Evolutionary conservation across 2,113 vertebrate species (phyloP), one percentile per base, ranked within the genome.

Genomic region (Mesembrinibis cayennensis): DNA sequence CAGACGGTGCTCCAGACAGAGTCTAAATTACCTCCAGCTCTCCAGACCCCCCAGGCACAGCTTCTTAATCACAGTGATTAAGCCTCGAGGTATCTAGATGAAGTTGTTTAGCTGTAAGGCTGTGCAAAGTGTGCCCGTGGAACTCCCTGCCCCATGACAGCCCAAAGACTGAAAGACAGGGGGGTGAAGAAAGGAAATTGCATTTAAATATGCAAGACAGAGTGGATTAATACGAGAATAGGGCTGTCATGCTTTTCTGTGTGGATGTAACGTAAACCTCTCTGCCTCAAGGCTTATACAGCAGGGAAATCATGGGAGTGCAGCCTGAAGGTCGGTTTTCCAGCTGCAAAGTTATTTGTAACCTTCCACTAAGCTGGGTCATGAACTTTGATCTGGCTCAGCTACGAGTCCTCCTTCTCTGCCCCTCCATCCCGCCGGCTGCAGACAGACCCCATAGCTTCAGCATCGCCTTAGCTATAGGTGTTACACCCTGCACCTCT

Each of bases 241-340:
- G 56, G 91, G 65, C 34, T 70, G 79, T 47, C 40, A 12, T 3
- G 92, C 79, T 70, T 62, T 20, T 36, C 52, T 18, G 27, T 10
- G 63, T 34, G 55, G 69, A 36, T 71, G 92, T 47, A 53, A 56
- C 6, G 2, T 14, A 23, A 76, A 67, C n/a, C 47, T 36, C 81
- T 25, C 74, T 15, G 36, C 82, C 63, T 29, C n/a, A 7, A 13
- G 79, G 85, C 63, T 78, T 18, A 14, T 6, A 45, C 70, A 36
- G 72, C 0, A 0, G 65, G 50, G 38, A 73, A 45, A 81, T 8
- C 52, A 8, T 0, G 12, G 38, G 2, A 36, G 90, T 7, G 56
- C 74, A 65, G 88, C 80, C 88, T 4, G 34, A 47, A 26, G 61
- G 38, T 7, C n/a, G 77, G 55, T 61, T 36, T 49, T 29, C 27